These are phyloP conservation scores for Apteryx owenii DNA, from an alignment of 2,113 vertebrate species.

Conservation along the genomic window DNA sequence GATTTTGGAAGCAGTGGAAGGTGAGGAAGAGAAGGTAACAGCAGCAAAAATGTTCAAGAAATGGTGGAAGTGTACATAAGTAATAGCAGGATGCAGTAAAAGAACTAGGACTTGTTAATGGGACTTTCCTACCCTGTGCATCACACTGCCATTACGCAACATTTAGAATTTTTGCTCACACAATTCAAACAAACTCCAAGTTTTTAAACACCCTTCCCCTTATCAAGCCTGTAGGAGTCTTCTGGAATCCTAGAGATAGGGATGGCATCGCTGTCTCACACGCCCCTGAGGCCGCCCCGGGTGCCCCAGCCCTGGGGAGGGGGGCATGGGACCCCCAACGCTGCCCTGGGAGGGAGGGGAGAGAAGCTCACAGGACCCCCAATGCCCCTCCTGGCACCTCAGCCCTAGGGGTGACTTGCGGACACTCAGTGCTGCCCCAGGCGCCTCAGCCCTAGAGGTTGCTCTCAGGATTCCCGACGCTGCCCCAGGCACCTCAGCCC, in stretches of 20 bases:
- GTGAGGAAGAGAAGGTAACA: neutral
- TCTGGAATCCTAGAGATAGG: neutral
- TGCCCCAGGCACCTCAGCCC: too few species aligned
- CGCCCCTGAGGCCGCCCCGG: neutral
- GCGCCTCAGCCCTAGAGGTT: too few species aligned
- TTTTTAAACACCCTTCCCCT: neutral
- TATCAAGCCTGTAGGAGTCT: neutral
- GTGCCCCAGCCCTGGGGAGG: too few species aligned
- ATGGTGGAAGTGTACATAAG: neutral
- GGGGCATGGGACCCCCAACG: too few species aligned
- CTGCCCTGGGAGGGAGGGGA: neutral
- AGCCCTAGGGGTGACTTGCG: neutral
- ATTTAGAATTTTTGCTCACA: neutral
- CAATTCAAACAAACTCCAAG: neutral
- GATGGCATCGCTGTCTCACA: neutral
- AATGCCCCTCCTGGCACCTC: neutral
- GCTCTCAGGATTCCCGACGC: too few species aligned
- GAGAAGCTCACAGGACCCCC: too few species aligned
- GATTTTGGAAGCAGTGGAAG: neutral
- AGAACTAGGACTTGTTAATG: neutral
- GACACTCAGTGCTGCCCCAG: too few species aligned
- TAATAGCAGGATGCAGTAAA: neutral
- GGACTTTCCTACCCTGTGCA: neutral
- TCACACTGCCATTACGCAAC: neutral
- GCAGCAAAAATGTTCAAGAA: neutral